Evolutionary conservation across 1,140 invertebrate genomes (phyloP).

Genomic region (Lordiphosa stackelbergi): DNA sequence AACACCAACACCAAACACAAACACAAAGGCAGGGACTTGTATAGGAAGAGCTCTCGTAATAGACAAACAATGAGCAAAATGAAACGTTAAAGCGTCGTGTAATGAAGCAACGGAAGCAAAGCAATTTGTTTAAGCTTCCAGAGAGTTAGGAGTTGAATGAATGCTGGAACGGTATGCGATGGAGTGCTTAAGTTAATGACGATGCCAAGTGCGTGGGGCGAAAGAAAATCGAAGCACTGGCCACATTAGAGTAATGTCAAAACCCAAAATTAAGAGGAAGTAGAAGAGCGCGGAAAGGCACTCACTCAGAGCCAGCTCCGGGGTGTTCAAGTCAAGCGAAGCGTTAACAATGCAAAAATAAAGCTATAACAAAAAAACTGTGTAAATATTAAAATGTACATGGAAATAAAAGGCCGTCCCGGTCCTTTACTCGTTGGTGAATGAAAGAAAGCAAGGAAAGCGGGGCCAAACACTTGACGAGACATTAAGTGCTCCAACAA

Average conservation of each 20-base stretch:
- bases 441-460: background rate
- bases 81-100: constrained; percentile 51
- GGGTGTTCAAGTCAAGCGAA: constrained; percentile 44
- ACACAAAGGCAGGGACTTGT: constrained; percentile 1
- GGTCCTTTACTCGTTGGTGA: background rate
- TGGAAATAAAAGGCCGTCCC: constrained; percentile 20
- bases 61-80: constrained; percentile 65
- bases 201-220: constrained; percentile 9
- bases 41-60: constrained; percentile 47
- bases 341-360: constrained; percentile 58
- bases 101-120: constrained; percentile 60
- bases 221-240: constrained; percentile 41
- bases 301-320: background rate
- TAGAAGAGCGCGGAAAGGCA: background rate
- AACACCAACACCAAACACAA: background rate
- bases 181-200: constrained; percentile 56
- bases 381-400: constrained; percentile 53
- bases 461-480: constrained; percentile 20
- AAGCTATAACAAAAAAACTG: constrained; percentile 27
- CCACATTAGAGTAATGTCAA: constrained; percentile 50
- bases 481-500: constrained; percentile 33
- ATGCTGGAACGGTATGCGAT: constrained; percentile 21
- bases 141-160: constrained; percentile 45
- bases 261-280: constrained; percentile 19
- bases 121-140: constrained; percentile 61